A percentile compares a stretch with the other conserved stretches of the same genome.
These are phyloP conservation scores for Cephus runcator DNA, from an alignment of 2,888 invertebrate species.

Conservation along the genomic window DNA sequence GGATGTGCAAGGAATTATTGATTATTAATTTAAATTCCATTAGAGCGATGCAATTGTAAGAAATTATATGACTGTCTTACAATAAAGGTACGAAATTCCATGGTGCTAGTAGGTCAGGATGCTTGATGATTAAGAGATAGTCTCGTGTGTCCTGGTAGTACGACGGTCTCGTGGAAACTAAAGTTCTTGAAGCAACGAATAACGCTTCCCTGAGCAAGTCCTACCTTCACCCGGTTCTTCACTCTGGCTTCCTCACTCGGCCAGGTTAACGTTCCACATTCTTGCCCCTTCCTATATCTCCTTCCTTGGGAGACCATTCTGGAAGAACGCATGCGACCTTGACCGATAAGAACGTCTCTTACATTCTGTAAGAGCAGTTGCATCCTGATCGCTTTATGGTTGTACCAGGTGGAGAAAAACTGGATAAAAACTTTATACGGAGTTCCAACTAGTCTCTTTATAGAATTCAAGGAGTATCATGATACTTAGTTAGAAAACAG, in stretches of 20 bases:
- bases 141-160: conserved; percentile 39
- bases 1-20: not conserved
- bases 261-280: conserved; percentile 40
- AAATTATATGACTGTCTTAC: conserved; percentile 38
- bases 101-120: not conserved
- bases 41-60: not conserved
- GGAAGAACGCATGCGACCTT: conserved; percentile 34
- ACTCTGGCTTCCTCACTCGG: conserved; percentile 17
- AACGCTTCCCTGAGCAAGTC: conserved; percentile 28
- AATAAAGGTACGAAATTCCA: conserved; percentile 54
- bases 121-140: conserved; percentile 3
- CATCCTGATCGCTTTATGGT: not conserved
- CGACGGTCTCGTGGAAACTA: conserved; percentile 60
- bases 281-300: conserved; percentile 16
- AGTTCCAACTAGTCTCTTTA: not conserved
- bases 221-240: conserved; percentile 30
- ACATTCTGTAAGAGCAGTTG: not conserved
- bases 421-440: conserved; percentile 17
- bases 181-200: conserved; percentile 47
- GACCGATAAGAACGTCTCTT: conserved; percentile 32
- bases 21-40: not conserved
- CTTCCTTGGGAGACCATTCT: not conserved
- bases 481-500: not conserved
- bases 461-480: not conserved
- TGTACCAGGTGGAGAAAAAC: not conserved